A percentile compares a stretch with the other conserved stretches of the same genome.
phyloP scores from a whole-genome alignment of 1,140 invertebrate species.

The Drosophila aff. region DNA sequence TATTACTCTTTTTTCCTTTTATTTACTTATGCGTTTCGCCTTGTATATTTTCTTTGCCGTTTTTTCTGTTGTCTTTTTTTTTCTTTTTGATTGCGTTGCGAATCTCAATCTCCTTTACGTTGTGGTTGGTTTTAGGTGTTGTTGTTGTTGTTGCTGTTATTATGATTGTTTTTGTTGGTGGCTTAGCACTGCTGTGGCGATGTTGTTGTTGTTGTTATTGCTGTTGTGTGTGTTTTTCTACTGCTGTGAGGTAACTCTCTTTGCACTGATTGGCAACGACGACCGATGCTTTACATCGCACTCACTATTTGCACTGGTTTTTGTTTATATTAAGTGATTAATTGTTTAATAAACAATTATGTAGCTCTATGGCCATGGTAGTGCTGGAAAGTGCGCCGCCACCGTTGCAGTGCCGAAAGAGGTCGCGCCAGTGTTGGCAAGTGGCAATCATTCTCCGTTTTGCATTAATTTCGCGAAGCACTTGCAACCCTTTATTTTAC shows the following conservation, averaged over 20 bases:
- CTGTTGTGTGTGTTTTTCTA: constrained; percentile 22
- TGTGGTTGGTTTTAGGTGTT: constrained; percentile 41
- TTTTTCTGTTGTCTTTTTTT: constrained; percentile 30
- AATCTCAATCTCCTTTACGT: constrained; percentile 64
- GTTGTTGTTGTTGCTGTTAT: constrained; percentile 47
- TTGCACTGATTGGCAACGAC: background rate
- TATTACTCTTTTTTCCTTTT: constrained; percentile 32
- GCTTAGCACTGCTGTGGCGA: constrained; percentile 11
- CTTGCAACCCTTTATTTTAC: background rate
- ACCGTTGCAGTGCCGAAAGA: constrained; percentile 3
- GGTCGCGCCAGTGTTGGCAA: constrained; percentile 1
- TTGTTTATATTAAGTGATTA: constrained; percentile 81
- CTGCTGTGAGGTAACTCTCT: constrained; percentile 23
- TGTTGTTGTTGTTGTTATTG: constrained; percentile 10
- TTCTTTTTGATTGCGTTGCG: constrained; percentile 76
- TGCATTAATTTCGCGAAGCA: background rate
- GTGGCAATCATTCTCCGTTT: background rate
- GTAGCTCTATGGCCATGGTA: constrained; percentile 38
- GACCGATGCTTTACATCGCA: constrained; percentile 18
- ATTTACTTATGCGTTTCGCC: constrained; percentile 66
- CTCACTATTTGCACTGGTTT: constrained; percentile 57
- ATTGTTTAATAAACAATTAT: constrained; percentile 82
- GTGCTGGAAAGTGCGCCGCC: constrained; percentile 11
- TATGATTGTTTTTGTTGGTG: constrained; percentile 49
- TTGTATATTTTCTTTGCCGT: constrained; percentile 35